These are phyloP conservation scores for Lordiphosa collinella DNA, from an alignment of 1,140 invertebrate species.

Conservation along the genomic window DNA sequence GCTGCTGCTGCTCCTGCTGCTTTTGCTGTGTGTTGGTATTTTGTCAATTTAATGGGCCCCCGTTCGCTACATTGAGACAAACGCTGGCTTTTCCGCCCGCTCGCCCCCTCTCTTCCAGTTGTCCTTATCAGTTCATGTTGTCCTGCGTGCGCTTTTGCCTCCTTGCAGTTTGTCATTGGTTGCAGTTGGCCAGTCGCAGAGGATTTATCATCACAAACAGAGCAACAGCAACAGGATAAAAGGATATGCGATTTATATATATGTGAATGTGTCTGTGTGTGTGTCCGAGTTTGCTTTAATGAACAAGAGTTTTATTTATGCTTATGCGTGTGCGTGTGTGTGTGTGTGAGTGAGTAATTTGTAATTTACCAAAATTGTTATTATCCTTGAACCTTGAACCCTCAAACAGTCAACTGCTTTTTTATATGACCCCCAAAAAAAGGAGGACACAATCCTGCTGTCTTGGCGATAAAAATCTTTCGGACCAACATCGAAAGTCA, in stretches of 20 bases:
- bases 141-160: conserved; percentile 21
- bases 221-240: conserved; percentile 63
- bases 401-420: conserved; percentile 40
- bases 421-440: conserved; percentile 53
- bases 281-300: conserved; percentile 47
- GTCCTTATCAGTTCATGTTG: conserved; percentile 52
- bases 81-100: conserved; percentile 12
- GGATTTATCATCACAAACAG: conserved; percentile 65
- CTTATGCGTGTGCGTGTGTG: neutral
- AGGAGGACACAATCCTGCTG: neutral
- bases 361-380: conserved; percentile 75
- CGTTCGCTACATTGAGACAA: conserved; percentile 51
- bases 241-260: conserved; percentile 70
- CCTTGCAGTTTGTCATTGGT: conserved; percentile 78
- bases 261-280: conserved; percentile 31
- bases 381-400: conserved; percentile 50
- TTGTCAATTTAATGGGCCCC: conserved; percentile 74
- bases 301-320: conserved; percentile 41
- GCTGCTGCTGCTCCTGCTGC: conserved; percentile 31
- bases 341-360: conserved; percentile 41
- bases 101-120: neutral
- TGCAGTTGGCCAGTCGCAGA: conserved; percentile 39
- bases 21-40: conserved; percentile 65
- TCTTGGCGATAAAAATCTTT: conserved; percentile 40
- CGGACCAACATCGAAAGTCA: neutral